A percentile compares a stretch with the other conserved stretches of the same genome.
Conservation (phyloP, 2,113 vertebrate species). For the Nematolebias whitei region DNA sequence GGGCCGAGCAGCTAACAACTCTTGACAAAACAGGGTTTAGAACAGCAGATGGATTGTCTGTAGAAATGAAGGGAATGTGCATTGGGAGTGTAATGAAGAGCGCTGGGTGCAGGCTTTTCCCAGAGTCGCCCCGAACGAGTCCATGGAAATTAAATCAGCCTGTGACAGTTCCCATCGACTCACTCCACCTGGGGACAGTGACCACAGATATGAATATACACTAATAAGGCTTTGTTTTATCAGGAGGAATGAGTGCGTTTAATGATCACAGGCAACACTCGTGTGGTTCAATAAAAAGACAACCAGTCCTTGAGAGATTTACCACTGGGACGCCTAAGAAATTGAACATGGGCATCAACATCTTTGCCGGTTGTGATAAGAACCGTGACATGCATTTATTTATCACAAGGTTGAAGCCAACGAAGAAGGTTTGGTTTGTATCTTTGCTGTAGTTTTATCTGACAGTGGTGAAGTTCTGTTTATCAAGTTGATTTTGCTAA, state of each 20-base stretch:
- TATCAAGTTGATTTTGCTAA: neutral
- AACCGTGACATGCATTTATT: conserved; percentile 44
- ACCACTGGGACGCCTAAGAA: conserved; percentile 22
- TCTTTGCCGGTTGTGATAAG: conserved; percentile 22
- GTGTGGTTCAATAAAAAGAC: conserved; percentile 81
- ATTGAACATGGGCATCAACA: conserved; percentile 29
- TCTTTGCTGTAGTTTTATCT: neutral
- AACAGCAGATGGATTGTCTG: conserved; percentile 80
- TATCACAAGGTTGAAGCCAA: conserved; percentile 13
- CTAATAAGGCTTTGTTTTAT: conserved; percentile 86
- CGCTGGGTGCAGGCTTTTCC: conserved; percentile 76
- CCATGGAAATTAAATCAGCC: conserved; percentile 89
- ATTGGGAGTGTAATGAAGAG: conserved; percentile 77
- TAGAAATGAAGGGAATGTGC: conserved; percentile 79
- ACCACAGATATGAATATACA: conserved; percentile 86
- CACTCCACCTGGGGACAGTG: conserved; percentile 86
- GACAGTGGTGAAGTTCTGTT: neutral
- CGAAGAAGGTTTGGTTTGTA: conserved; percentile 7
- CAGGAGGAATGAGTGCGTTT: conserved; percentile 82
- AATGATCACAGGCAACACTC: conserved; percentile 92
- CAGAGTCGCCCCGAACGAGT: conserved; percentile 60
- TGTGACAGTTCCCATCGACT: conserved; percentile 81
- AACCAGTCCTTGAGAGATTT: conserved; percentile 42
- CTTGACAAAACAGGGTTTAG: conserved; percentile 82
- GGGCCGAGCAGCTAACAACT: conserved; percentile 74